Base-by-base conservation (phyloP, 2,113 vertebrate genomes). In the Hemiprocne comata region DNA sequence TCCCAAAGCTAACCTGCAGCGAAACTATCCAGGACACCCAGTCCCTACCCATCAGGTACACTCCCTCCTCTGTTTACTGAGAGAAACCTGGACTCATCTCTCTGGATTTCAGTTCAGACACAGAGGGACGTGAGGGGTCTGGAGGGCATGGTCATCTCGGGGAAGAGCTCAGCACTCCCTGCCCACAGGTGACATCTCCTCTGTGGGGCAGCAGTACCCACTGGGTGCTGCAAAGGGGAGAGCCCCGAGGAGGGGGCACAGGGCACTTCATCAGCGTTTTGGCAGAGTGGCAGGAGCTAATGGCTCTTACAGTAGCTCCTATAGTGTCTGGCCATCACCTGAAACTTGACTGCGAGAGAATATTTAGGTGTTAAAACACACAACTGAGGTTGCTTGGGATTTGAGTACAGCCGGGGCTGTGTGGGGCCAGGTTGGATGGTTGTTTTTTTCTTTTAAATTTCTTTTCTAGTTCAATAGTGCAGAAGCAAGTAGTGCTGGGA, bases 191-290 rank as follows among this genome's bases (percentile, higher is more conserved):
- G 54, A 9, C 24, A 26, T n/a, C 36, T 44, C 23, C 44, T 79
- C 29, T 76, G 71, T 29, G 57, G 53, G 4, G 4, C 48, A 23
- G 48, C 11, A 4, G 61, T 25, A 40, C 33, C 34, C n/a, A n/a
- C n/a, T n/a, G n/a, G n/a, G n/a, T n/a, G 1, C 36, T 44, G 31
- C 26, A 20, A 17, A 48, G 33, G 23, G 23, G 23, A 36, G 6
- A n/a, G 34, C 13, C n/a, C 57, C 2, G 2, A 54, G 54, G 38
- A 87, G 61, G 7, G 9, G 51, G 2, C 55, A n/a, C 0, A 1
- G 31, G 69, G 74, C 14, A 12, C 29, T 73, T 40, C 8, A 36
- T 31, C 48, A 0, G 0, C 33, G 17, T 79, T 94, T 74, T 77
- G 50, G 18, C 44, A 81, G 20, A 60, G 21, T 13, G 21, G 10